A percentile compares a stretch with the other conserved stretches of the same genome.
These are phyloP conservation scores for Anthoscopus minutus DNA, from an alignment of 2,113 vertebrate species.

Conservation along the genomic window DNA sequence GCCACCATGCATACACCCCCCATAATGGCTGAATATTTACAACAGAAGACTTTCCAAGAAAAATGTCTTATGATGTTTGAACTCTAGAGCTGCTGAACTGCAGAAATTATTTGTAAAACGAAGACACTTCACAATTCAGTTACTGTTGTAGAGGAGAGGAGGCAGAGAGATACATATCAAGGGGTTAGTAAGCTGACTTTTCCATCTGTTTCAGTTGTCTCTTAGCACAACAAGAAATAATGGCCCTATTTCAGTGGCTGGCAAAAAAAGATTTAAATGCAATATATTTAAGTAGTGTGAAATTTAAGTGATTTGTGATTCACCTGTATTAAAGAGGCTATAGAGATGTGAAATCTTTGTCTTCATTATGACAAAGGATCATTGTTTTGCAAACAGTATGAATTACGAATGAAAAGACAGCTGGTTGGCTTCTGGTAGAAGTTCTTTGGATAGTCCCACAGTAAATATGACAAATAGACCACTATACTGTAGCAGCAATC, in stretches of 20 bases:
- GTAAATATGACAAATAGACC: neutral
- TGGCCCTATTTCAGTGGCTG: fast-evolving
- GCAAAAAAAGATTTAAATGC: neutral
- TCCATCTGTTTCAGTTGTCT: neutral
- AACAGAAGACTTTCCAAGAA: neutral
- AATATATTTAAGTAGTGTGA: neutral
- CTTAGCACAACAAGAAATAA: neutral
- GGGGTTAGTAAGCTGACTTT: neutral
- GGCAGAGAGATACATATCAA: neutral
- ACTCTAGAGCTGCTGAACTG: neutral
- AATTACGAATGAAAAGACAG: neutral
- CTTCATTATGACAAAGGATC: neutral
- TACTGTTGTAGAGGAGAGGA: neutral
- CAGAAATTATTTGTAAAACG: neutral
- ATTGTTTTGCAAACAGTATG: neutral
- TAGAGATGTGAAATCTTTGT: neutral
- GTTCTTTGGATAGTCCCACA: neutral
- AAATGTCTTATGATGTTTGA: neutral
- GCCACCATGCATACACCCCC: fast-evolving
- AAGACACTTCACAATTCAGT: neutral
- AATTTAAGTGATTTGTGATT: neutral
- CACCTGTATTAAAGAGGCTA: neutral
- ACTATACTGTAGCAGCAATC: neutral
- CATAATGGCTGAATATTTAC: neutral
- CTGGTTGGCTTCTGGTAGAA: neutral